phyloP scores from a whole-genome alignment of 2,797 vertebrate genomes.

The Cirrhinus mrigala region DNA sequence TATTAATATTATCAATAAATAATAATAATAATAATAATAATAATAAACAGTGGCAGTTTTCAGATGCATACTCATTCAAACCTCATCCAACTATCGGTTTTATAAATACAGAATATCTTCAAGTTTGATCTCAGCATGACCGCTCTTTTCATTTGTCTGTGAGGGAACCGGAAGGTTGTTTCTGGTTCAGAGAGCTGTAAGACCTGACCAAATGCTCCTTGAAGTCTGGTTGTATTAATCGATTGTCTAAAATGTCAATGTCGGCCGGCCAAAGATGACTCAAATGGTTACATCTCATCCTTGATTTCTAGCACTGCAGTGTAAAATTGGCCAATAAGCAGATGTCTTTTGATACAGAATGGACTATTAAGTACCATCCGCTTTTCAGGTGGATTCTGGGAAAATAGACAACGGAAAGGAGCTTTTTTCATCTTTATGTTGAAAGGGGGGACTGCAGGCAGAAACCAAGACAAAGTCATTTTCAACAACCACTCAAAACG shows the following conservation, averaged over 20 bases:
- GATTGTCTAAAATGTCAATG: slow-evolving; percentile 54
- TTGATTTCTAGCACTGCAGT: slow-evolving; percentile 13
- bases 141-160: background rate
- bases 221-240: slow-evolving; percentile 51
- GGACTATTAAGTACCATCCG: background rate
- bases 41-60: background rate
- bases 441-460: background rate
- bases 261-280: slow-evolving; percentile 46
- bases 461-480: background rate
- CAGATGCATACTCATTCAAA: background rate
- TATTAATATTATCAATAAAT: background rate
- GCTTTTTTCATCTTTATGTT: slow-evolving; percentile 1
- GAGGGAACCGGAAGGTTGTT: background rate
- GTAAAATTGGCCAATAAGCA: background rate
- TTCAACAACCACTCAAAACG: background rate
- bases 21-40: no score
- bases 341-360: slow-evolving; percentile 31
- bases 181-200: slow-evolving; percentile 1
- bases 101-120: background rate
- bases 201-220: slow-evolving; percentile 15
- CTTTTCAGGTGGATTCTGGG: slow-evolving; percentile 17
- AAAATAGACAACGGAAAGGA: slow-evolving; percentile 9
- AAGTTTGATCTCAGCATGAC: background rate
- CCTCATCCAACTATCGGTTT: background rate
- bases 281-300: background rate